Base-by-base conservation (phyloP, 1,140 invertebrate genomes). In the Dryas iulia region DNA sequence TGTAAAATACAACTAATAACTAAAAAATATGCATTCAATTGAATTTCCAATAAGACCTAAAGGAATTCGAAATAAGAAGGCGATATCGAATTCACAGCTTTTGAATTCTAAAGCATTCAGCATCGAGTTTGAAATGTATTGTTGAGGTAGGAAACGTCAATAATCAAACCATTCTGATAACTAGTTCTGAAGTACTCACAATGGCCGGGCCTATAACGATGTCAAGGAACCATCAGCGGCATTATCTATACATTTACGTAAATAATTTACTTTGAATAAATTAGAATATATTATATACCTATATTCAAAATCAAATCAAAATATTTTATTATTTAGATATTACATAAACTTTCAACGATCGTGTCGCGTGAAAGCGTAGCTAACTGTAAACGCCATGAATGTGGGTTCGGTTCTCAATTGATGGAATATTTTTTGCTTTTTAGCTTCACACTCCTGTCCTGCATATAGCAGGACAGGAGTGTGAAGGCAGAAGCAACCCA, bases 81-180 rank as follows among this genome's bases (percentile, higher is more conserved):
- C 18, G 39, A 6, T 47, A 47, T 47, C 14, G 7, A 21, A 47
- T 47, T 47, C 14, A 47, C 33, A 25, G 39, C 24, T 18, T 52
- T 26, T 62, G 59, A 62, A 26, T 52, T 62, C 10, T 18, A 21
- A 52, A 62, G n/a, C 25, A 11, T 52, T 52, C 25, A 52, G 47
- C 59, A 53, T 30, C 21, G 59, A 30, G 47, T 52, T 52, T 52
- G 35, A 62, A 62, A 53, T 61, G 35, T 62, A 62, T 62, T 62
- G 25, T 28, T 7, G 28, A 53, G 59, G 24, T n/a, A 53, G 25
- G 59, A 52, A 39, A 47, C 14, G 39, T 47, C 33, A 24, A 60
- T 39, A 52, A 26, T 25, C 59, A 60, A 39, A 28, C 18, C n/a
- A 62, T 30, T 53, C 18, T 30, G 39, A 62, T 62, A 62, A 52